phyloP scores from a whole-genome alignment of 2,113 vertebrate species.

The Coreoperca whiteheadi region DNA sequence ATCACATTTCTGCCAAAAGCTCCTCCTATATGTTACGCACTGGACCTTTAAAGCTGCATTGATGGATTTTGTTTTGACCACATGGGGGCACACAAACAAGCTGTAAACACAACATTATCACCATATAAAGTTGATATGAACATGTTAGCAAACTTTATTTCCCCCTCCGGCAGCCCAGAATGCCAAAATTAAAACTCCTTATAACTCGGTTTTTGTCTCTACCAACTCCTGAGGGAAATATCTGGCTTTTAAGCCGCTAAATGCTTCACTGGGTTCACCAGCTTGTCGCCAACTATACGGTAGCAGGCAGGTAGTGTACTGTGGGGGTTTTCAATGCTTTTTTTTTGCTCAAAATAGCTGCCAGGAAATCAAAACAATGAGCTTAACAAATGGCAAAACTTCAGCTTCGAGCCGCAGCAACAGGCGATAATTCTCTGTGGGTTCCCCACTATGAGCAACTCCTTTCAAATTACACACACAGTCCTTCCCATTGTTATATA shows the following conservation, averaged over 20 bases:
- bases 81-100: not conserved
- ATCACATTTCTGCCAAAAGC: too few relatives aligned
- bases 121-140: too few relatives aligned
- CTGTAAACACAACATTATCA: not conserved
- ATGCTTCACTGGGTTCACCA: not conserved
- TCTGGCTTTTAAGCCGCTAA: too few relatives aligned
- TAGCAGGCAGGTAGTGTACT: not conserved
- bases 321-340: not conserved
- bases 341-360: not conserved
- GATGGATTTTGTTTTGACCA: not conserved
- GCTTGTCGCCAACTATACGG: not conserved
- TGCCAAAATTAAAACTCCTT: not conserved
- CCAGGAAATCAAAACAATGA: not conserved
- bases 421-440: not conserved
- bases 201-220: too few relatives aligned
- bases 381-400: not conserved
- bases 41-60: not conserved
- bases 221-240: not conserved
- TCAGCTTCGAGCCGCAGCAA: too few relatives aligned
- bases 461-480: not conserved
- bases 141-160: not conserved
- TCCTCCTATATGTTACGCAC: too few relatives aligned
- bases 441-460: not conserved
- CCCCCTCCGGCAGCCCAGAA: too few relatives aligned
- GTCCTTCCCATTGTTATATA: not conserved